Conservation (phyloP, 2,113 vertebrate genomes). For the Typhlomys cinereus region DNA sequence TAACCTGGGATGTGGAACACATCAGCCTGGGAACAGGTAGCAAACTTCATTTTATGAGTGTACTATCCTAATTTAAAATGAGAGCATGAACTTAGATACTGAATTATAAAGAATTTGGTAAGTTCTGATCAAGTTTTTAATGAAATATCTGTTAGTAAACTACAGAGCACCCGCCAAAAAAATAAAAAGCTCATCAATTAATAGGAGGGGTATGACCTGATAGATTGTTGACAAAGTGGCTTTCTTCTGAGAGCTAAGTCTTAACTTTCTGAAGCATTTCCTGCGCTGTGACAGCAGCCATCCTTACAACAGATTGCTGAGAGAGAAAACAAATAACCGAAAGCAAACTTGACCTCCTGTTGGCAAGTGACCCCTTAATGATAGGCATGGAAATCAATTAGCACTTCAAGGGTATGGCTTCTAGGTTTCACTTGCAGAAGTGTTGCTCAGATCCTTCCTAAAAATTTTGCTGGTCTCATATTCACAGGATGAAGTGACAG, state of each 20-base stretch:
- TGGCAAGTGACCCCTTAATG: slow-evolving; percentile 60
- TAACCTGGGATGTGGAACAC: slow-evolving; percentile 97
- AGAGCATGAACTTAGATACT: background rate
- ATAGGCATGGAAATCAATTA: slow-evolving; percentile 69
- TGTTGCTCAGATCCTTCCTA: slow-evolving; percentile 48
- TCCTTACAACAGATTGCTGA: slow-evolving; percentile 28
- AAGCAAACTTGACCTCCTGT: slow-evolving; percentile 25
- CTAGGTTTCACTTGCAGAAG: slow-evolving; percentile 52
- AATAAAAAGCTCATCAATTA: background rate
- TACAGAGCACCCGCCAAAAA: background rate
- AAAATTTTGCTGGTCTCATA: slow-evolving; percentile 13
- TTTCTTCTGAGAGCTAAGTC: background rate
- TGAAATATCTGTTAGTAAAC: slow-evolving; percentile 3
- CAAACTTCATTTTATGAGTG: background rate
- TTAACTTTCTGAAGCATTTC: background rate
- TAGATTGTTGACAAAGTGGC: background rate
- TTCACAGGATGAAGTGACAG: slow-evolving; percentile 49
- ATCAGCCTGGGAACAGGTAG: slow-evolving; percentile 97
- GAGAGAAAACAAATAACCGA: slow-evolving; percentile 35
- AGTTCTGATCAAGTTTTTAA: slow-evolving; percentile 10
- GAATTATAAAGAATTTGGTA: slow-evolving; percentile 3
- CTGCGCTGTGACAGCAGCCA: background rate
- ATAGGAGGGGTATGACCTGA: background rate
- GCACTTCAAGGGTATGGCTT: slow-evolving; percentile 56
- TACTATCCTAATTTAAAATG: background rate